Evolutionary conservation across 2,888 invertebrate species (phyloP).

Genomic region (Callinectes sapidus): DNA sequence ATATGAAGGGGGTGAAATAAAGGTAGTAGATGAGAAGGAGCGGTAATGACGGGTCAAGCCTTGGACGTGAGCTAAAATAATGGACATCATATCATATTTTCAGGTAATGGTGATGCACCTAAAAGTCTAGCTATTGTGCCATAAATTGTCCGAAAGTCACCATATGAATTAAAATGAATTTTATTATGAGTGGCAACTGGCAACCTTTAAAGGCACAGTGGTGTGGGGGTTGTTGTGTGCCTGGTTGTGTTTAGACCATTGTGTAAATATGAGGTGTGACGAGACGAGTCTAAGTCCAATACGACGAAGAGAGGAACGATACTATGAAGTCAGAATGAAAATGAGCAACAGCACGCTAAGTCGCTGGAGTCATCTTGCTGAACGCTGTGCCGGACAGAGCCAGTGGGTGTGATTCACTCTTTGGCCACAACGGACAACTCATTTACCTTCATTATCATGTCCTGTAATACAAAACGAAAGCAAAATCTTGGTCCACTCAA

Average conservation of each 20-base stretch:
- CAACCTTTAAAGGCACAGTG: not conserved
- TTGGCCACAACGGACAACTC: not conserved
- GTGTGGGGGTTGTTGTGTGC: not conserved
- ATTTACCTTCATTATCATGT: not conserved
- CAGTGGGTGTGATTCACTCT: not conserved
- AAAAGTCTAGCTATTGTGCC: not conserved
- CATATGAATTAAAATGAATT: not conserved
- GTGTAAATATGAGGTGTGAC: not conserved
- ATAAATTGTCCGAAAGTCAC: constrained; percentile 5
- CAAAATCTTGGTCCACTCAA: not conserved
- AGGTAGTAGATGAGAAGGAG: not conserved
- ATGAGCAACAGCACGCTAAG: not conserved
- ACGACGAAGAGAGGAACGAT: not conserved
- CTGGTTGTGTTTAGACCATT: not conserved
- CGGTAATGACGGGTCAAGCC: not conserved
- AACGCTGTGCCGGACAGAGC: not conserved
- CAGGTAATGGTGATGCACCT: not conserved
- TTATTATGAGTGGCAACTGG: not conserved
- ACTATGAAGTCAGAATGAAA: not conserved
- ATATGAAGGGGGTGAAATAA: not conserved
- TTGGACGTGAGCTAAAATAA: not conserved
- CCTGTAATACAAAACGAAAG: not conserved
- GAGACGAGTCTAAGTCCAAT: not conserved
- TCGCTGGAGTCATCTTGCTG: not conserved
- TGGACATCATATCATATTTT: not conserved